phyloP scores from a whole-genome alignment of 2,113 vertebrate species.

The Cyanoramphus novaezelandiae region DNA sequence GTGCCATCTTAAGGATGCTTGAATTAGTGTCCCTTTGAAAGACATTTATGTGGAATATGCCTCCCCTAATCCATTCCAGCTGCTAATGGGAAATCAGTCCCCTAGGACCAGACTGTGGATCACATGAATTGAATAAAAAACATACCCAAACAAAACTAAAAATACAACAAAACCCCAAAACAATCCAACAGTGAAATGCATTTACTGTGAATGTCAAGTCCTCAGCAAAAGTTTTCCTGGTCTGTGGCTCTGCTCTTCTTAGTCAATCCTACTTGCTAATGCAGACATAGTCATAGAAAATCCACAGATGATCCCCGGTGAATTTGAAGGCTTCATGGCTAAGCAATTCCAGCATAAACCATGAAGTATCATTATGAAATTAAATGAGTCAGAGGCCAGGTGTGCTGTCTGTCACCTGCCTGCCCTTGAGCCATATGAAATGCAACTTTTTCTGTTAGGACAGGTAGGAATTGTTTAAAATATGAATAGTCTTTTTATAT shows the following conservation, averaged over 20 bases:
- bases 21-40: not conserved
- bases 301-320: not conserved
- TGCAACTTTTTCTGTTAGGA: not conserved
- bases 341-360: not conserved
- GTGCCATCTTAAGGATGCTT: constrained; percentile 48
- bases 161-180: not conserved
- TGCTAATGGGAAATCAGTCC: not conserved
- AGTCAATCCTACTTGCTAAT: not conserved
- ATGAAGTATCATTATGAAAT: not conserved
- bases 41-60: not conserved
- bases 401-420: not conserved
- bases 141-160: not conserved
- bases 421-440: not conserved
- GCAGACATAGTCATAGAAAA: not conserved
- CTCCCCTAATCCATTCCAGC: not conserved
- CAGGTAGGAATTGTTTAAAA: not conserved
- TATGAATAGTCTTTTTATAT: not conserved
- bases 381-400: not conserved
- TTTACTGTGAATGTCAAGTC: not conserved
- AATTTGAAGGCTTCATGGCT: not conserved
- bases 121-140: not conserved
- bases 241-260: not conserved
- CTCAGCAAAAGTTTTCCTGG: not conserved
- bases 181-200: not conserved
- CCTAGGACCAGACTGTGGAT: not conserved